Conservation (phyloP, 2,113 vertebrate species). For the Rhinopomastus cyanomelas region DNA sequence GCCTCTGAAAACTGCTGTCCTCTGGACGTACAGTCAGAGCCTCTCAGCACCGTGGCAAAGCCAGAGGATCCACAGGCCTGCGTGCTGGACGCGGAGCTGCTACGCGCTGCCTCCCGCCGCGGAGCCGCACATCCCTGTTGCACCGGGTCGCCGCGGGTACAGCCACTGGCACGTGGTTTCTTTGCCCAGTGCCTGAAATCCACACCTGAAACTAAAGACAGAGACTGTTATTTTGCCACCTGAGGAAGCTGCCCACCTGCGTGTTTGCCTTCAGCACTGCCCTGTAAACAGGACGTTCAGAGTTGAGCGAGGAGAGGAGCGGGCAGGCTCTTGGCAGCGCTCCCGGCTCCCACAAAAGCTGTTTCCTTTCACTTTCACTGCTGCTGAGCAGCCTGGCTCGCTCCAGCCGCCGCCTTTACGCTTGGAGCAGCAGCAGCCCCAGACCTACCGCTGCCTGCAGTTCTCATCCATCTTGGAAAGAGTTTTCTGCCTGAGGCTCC, state of each 20-base stretch:
- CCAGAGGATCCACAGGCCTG: neutral
- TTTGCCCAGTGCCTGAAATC: neutral
- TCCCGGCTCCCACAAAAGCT: neutral
- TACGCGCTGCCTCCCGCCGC: rapidly evolving
- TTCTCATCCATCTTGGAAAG: neutral
- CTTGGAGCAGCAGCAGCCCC: neutral
- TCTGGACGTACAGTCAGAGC: neutral
- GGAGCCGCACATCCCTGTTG: neutral
- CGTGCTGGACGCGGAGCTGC: neutral
- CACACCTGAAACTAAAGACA: neutral
- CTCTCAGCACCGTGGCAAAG: neutral
- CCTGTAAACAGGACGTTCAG: neutral
- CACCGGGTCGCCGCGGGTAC: neutral
- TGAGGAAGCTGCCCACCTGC: neutral
- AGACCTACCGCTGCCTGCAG: neutral
- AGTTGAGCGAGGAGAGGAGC: neutral
- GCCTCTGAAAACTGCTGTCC: neutral
- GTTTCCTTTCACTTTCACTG: conserved; percentile 27
- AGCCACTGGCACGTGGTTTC: neutral
- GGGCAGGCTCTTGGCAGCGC: neutral
- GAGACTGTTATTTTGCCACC: neutral
- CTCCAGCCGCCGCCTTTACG: neutral
- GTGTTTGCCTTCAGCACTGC: neutral
- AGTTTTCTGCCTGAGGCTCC: neutral
- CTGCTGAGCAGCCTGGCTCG: neutral